Base-by-base conservation (phyloP, 2,888 invertebrate genomes). In the Byasa hedistus region DNA sequence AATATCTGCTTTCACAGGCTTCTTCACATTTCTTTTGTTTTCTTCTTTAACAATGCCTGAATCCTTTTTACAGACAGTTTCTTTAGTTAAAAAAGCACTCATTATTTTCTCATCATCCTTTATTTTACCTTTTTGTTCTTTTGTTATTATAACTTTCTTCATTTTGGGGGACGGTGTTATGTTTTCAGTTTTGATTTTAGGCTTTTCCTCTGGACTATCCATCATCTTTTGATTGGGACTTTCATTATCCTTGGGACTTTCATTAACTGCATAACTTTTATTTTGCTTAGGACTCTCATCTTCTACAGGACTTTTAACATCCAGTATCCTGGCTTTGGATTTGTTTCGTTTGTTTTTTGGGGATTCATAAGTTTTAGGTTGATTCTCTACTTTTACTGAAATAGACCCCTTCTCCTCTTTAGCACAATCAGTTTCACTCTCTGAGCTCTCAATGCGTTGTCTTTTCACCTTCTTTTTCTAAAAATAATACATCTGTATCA, bases 381-480 rank as follows among this genome's bases (percentile, higher is more conserved):
- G 68, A 21, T 63, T 70, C 68, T 82, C 82, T 57, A 77, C 58
- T 71, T 85, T 82, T 0, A 81, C 70, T 51, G 76, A 71, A 51
- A 73, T 66, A 68, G 63, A 64, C 23, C 74, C 68, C n/a, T 73
- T 68, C 12, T 68, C 63, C 15, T 61, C 62, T n/a, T 69, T 68
- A n/a, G 27, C 8, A 27, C 70, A 52, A 19, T 83, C 84, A 0
- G 80, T 55, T 65, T 91, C 91, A 76, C 89, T 89, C 15, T 77
- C 82, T 0, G 89, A 87, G 61, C 90, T 91, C 51, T 86, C 85
- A 71, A 89, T 88, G 23, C 89, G 75, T 68, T 82, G 86, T 0
- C 89, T 81, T 77, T 91, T 91, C 12, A 70, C 23, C 75, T 82
- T 87, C 69, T 82, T 86, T 73, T 84, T 86, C 87, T 87, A 69